Evolutionary conservation across 2,888 invertebrate genomes (phyloP).

Genomic region (Cybosia mesomella): DNA sequence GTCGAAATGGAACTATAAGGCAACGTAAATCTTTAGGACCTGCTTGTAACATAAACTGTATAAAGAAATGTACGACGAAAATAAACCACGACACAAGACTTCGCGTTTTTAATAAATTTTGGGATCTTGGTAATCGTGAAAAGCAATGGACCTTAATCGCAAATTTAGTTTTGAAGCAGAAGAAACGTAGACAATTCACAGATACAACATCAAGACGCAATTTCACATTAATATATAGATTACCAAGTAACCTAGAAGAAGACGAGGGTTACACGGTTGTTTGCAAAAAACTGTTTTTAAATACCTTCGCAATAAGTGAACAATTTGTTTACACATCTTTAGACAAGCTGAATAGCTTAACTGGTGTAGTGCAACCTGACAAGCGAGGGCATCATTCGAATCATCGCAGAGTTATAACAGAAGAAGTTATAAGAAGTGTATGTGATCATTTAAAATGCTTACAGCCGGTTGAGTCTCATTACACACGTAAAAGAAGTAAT

Average conservation of each 20-base stretch:
- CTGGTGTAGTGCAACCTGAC: slow-evolving; percentile 9
- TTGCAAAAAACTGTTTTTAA: slow-evolving; percentile 22
- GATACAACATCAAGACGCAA: slow-evolving; percentile 19
- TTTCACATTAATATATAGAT: slow-evolving; percentile 12
- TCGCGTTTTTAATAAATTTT: slow-evolving; percentile 9
- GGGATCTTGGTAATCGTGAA: slow-evolving; percentile 15
- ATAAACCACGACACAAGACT: not conserved
- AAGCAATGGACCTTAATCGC: too few relatives aligned
- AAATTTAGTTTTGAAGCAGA: too few relatives aligned
- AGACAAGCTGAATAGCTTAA: not conserved
- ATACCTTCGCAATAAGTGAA: slow-evolving; percentile 21
- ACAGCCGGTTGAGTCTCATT: slow-evolving; percentile 19
- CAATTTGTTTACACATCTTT: slow-evolving; percentile 17
- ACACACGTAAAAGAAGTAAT: slow-evolving; percentile 9
- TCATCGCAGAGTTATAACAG: not conserved
- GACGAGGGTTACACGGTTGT: not conserved
- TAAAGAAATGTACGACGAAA: not conserved
- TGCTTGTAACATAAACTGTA: not conserved
- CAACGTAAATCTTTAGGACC: not conserved
- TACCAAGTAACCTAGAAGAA: slow-evolving; percentile 2
- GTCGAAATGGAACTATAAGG: not conserved
- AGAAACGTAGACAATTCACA: slow-evolving; percentile 11
- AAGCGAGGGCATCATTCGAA: slow-evolving; percentile 13
- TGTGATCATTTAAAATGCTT: slow-evolving; percentile 17
- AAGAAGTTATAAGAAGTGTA: not conserved